Evolutionary conservation across 1,140 invertebrate species (phyloP), one percentile per base, ranked within the genome.

Genomic region (Halictus rubicundus): DNA sequence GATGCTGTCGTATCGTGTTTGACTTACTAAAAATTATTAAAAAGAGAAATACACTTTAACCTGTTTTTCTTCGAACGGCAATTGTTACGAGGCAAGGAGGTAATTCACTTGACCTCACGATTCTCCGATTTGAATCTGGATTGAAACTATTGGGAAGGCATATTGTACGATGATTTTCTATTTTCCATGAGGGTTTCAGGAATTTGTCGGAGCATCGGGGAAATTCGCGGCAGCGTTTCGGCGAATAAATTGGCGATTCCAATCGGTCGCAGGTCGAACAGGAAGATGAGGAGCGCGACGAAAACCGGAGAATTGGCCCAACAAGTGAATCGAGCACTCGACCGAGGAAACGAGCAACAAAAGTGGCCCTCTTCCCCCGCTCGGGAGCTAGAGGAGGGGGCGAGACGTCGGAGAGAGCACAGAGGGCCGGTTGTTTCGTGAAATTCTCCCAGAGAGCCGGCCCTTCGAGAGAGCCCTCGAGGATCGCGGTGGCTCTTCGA

Each of bases 361-460:
- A 63, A 78, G 42, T 61, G 27, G 23, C 19, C n/a, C 19, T 46
- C 23, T 61, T 23, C 14, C 23, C 59, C 42, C 12, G 37, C 9
- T 42, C 42, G n/a, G n/a, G 19, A 32, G 52, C 23, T 12, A 21
- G 54, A n/a, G 57, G 39, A 25, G 49, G 57, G 63, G 39, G 42
- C 23, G 59, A 37, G 39, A 14, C 23, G 59, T 27, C 21, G 54
- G 54, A 21, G 54, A n/a, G n/a, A 57, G 54, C 65, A 85, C 84
- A 85, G 70, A 82, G 78, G 79, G 69, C 27, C 70, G 74, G 84
- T 85, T 85, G 84, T 86, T 76, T 86, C 80, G 77, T 78, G 77
- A 86, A 86, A 79, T 85, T 81, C 74, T 85, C 52, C 57, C 74
- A 72, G 59, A 65, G 63, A 46, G 42, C 60, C 65, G 66, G 46